These are phyloP conservation scores for Rhagonycha fulva DNA, from an alignment of 2,888 invertebrate species.

Conservation along the genomic window DNA sequence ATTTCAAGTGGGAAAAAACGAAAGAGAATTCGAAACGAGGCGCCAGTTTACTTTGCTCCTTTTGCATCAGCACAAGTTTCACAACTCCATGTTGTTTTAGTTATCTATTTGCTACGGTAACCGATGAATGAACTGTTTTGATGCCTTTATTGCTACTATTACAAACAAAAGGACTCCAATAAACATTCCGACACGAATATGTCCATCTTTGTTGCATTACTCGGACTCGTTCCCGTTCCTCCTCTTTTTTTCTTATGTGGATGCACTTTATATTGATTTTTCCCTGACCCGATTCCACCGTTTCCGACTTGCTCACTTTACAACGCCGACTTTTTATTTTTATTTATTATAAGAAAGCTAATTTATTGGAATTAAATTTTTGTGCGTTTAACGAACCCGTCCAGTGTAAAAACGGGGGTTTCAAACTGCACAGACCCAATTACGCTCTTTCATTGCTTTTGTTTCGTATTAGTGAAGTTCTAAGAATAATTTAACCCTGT, in stretches of 20 bases:
- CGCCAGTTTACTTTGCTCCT: conserved; percentile 38
- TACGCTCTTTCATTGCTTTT: conserved; percentile 19
- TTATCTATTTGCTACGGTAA: conserved; percentile 48
- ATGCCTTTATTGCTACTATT: conserved; percentile 52
- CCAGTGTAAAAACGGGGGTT: not conserved
- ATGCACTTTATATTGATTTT: conserved; percentile 35
- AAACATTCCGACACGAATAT: conserved; percentile 47
- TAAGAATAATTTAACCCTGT: conserved; percentile 47
- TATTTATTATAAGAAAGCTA: not conserved
- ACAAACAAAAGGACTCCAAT: conserved; percentile 50
- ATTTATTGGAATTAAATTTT: not conserved
- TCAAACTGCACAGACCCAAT: conserved; percentile 21
- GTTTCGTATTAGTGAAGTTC: conserved; percentile 29
- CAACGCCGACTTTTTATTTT: not conserved
- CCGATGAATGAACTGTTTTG: conserved; percentile 53
- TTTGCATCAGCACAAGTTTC: conserved; percentile 44
- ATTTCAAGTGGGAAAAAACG: not conserved
- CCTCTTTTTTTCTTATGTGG: conserved; percentile 37
- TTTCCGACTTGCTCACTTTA: conserved; percentile 24
- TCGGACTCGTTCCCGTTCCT: conserved; percentile 35
- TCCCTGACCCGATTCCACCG: conserved; percentile 28
- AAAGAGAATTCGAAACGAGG: conserved; percentile 33
- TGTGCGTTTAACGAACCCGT: conserved; percentile 6
- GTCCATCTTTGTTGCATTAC: conserved; percentile 43
- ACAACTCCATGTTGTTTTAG: conserved; percentile 48